These are phyloP conservation scores for Ylistrum balloti DNA, from an alignment of 1,140 invertebrate genomes.

Conservation along the genomic window DNA sequence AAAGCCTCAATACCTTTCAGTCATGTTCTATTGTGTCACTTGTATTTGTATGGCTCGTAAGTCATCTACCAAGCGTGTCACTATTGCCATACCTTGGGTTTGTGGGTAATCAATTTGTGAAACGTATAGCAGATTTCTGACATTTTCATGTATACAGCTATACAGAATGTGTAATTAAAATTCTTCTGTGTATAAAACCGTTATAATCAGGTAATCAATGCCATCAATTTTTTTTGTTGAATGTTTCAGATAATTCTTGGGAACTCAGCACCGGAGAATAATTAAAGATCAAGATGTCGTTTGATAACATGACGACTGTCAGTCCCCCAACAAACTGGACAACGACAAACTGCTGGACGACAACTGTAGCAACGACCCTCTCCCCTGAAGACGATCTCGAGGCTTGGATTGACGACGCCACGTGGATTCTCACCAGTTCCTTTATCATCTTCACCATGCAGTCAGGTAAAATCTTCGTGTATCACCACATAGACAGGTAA, in stretches of 20 bases:
- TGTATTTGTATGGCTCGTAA: too few relatives aligned
- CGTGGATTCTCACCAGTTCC: constrained; percentile 95
- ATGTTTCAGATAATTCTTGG: not conserved
- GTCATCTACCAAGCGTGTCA: not conserved
- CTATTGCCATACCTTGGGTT: not conserved
- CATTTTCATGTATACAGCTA: too few relatives aligned
- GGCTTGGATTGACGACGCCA: constrained; percentile 88
- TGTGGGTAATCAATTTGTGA: not conserved
- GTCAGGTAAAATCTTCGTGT: constrained; percentile 86
- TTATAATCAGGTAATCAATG: not conserved
- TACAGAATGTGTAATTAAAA: too few relatives aligned
- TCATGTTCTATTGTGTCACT: not conserved
- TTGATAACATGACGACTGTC: not conserved
- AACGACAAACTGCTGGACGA: not conserved
- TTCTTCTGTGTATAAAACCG: not conserved
- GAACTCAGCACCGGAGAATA: not conserved
- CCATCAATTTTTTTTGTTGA: not conserved
- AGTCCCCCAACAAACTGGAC: not conserved
- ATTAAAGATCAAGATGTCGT: not conserved
- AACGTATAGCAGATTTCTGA: too few relatives aligned
- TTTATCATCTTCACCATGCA: constrained; percentile 99
- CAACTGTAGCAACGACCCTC: not conserved
- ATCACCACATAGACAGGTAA: too few relatives aligned
- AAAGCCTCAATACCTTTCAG: not conserved
- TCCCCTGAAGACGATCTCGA: constrained; percentile 1